These are phyloP conservation scores for Gymnodraco acuticeps DNA, from an alignment of 2,797 vertebrate species.

Conservation along the genomic window DNA sequence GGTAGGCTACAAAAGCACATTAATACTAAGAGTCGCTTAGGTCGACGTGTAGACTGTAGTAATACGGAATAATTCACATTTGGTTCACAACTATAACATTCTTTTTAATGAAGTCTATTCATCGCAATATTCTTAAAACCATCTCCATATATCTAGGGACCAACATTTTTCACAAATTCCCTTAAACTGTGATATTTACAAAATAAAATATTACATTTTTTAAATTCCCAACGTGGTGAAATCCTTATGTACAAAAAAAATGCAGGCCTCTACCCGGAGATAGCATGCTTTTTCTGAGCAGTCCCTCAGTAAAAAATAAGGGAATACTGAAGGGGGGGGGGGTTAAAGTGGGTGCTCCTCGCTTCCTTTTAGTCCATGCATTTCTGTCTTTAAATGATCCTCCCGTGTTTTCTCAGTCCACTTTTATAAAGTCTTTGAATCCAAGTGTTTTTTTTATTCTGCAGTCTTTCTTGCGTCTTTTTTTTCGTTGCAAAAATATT, in stretches of 20 bases:
- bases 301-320: constrained; percentile 86
- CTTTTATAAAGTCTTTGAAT: constrained; percentile 85
- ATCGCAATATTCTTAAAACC: constrained; percentile 91
- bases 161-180: constrained; percentile 93
- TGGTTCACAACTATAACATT: constrained; percentile 99
- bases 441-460: constrained; percentile 86
- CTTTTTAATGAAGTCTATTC: constrained; percentile 97
- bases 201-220: constrained; percentile 97
- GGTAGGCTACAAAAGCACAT: constrained; percentile 98
- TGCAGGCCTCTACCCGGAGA: constrained; percentile 88
- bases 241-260: constrained; percentile 97
- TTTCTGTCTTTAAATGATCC: constrained; percentile 77
- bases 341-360: constrained; percentile 78
- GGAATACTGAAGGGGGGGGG: constrained; percentile 58
- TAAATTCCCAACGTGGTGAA: constrained; percentile 88
- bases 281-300: constrained; percentile 89
- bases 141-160: constrained; percentile 96
- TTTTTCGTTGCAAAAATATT: constrained; percentile 87
- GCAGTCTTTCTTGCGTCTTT: constrained; percentile 84
- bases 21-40: constrained; percentile 99
- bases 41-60: constrained; percentile 99
- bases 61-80: constrained; percentile 99
- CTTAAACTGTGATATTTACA: constrained; percentile 98
- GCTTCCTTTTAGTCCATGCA: constrained; percentile 88
- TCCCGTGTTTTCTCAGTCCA: constrained; percentile 86